Evolutionary conservation across 1,140 invertebrate species (phyloP).

Genomic region (Melipona quadrifasciata): DNA sequence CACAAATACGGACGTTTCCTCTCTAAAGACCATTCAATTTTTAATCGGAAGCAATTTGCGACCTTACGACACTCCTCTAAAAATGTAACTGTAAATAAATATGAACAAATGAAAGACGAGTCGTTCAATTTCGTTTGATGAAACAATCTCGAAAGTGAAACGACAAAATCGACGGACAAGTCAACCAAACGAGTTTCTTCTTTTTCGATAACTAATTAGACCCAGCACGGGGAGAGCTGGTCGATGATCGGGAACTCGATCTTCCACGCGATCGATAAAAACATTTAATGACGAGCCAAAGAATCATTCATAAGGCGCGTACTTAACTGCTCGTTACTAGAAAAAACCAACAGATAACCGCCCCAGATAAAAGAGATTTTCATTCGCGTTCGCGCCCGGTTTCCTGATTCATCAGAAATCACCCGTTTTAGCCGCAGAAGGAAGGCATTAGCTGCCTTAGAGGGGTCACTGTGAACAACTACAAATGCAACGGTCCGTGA

Average conservation of each 20-base stretch:
- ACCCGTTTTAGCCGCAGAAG: background rate
- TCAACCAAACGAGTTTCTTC: background rate
- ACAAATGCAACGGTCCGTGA: background rate
- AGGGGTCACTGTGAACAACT: slow-evolving; percentile 17
- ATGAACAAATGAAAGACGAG: too few species aligned
- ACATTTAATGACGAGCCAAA: background rate
- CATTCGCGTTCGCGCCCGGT: background rate
- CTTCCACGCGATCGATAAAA: background rate
- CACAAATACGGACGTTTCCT: too few species aligned
- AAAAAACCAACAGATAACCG: background rate
- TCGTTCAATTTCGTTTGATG: background rate
- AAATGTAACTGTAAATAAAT: background rate
- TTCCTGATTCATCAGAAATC: background rate
- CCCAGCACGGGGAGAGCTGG: background rate
- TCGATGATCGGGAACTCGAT: background rate
- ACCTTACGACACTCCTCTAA: background rate
- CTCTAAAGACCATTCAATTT: too few species aligned
- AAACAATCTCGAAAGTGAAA: background rate
- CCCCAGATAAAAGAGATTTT: background rate
- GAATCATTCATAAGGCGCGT: slow-evolving; percentile 12
- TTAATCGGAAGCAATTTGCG: too few species aligned
- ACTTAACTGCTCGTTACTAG: slow-evolving; percentile 1
- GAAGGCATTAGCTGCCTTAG: background rate
- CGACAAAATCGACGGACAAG: background rate
- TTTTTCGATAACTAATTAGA: background rate